Base-by-base conservation (phyloP, 1,140 invertebrate species). In the Zaprionus ghesquierei region DNA sequence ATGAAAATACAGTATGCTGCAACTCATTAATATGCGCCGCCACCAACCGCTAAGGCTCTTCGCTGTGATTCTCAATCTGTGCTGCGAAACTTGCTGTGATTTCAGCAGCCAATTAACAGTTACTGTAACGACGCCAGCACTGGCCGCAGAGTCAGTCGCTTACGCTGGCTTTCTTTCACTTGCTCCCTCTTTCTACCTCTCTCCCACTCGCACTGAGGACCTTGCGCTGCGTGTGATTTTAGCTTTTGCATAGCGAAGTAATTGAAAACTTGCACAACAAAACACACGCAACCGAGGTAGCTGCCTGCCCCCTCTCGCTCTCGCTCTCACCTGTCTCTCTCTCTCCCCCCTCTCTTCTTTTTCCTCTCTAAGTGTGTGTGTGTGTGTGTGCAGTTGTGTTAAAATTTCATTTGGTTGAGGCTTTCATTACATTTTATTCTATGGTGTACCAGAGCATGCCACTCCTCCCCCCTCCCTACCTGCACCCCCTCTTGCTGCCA, bases 371-470 rank as follows among this genome's bases (percentile, higher is more conserved):
- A 22, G 3, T 56, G 44, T 58, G 29, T 69, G 13, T 63, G 10
- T 46, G 38, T 69, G 22, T 62, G 53, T 53, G 20, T 51, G 33
- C 22, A 23, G 50, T 15, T 68, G 63, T 20, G 78, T 72, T 51
- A 53, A 82, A 81, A 64, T 75, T 84, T 81, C 80, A 84, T 84
- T 81, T 71, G 9, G 35, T 61, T 69, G 64, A 53, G 51, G 71
- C 65, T 75, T 79, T 79, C 75, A 81, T 81, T 81, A 81, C 70
- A 79, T 78, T 75, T 79, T 75, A 84, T 81, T 81, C 70, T 75
- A 65, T 61, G 49, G 58, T 53, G 70, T 78, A 78, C 41, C 41
- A 22, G 18, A 22, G n/a, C 35, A 22, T 46, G 41, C 41, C 41
- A 46, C 69, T 58, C 33, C 46, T 13, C 31, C 46, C 41, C 41